phyloP scores from a whole-genome alignment of 1,140 invertebrate genomes.

The Sarcophaga bullata region DNA sequence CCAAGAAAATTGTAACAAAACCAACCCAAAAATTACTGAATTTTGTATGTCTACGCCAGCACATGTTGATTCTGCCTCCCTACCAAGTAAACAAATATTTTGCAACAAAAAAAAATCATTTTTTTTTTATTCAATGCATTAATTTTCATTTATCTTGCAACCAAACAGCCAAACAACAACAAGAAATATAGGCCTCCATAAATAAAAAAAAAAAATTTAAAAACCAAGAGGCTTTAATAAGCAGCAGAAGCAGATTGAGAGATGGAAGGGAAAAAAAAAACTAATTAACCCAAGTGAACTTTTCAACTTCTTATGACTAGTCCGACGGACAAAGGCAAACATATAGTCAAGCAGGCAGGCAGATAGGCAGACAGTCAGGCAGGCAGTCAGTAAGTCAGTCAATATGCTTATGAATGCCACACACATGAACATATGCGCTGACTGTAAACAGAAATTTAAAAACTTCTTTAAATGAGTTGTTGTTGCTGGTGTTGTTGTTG shows the following conservation, averaged over 20 bases:
- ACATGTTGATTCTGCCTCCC: neutral
- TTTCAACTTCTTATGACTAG: slow-evolving; percentile 33
- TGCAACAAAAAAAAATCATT: slow-evolving; percentile 3
- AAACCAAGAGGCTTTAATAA: neutral
- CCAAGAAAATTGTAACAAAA: no score
- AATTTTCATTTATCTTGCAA: slow-evolving; percentile 18
- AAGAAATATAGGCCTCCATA: neutral
- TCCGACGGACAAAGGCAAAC: neutral
- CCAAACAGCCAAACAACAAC: slow-evolving; percentile 2
- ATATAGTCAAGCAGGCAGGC: no score
- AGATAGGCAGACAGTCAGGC: no score
- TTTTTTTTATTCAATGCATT: neutral
- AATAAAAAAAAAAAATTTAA: neutral
- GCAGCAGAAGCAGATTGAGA: neutral
- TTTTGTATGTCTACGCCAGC: neutral
- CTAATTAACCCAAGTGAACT: slow-evolving; percentile 40
- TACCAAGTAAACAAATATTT: neutral
- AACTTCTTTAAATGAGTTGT: neutral
- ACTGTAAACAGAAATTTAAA: neutral
- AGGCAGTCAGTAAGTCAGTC: no score
- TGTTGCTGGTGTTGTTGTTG: neutral
- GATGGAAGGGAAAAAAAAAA: neutral
- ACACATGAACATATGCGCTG: no score
- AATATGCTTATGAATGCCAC: no score
- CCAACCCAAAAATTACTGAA: no score